A percentile compares a stretch with the other conserved stretches of the same genome.
Evolutionary conservation across 2,797 vertebrate genomes (phyloP).

Genomic region (Crocodylus rhombifer): DNA sequence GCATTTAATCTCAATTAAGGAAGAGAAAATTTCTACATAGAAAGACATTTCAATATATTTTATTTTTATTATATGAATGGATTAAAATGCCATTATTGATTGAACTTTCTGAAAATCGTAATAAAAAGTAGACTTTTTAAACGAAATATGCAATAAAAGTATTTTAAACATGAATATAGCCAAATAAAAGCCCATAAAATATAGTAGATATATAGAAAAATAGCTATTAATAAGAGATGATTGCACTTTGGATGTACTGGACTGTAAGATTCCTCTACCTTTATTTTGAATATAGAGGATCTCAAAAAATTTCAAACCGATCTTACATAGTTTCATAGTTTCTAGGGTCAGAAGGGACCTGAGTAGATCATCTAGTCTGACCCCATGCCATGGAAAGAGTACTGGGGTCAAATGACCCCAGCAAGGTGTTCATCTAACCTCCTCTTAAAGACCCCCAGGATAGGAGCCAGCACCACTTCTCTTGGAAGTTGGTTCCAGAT

Average conservation of each 20-base stretch:
- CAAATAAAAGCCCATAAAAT: background rate
- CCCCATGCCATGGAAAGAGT: no score
- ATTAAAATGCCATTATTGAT: background rate
- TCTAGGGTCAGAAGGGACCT: no score
- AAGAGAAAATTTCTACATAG: background rate
- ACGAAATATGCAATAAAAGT: constrained; percentile 13
- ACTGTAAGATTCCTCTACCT: background rate
- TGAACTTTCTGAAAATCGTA: background rate
- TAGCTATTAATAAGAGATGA: no score
- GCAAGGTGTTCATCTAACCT: no score
- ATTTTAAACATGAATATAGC: constrained; percentile 12
- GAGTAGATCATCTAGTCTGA: no score
- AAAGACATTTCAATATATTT: background rate
- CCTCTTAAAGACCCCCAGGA: no score
- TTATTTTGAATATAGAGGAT: background rate
- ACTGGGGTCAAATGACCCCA: no score
- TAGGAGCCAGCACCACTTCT: no score
- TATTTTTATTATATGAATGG: background rate
- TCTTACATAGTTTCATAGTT: background rate
- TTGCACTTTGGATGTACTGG: background rate
- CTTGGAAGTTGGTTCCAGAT: no score
- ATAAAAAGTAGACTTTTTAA: constrained; percentile 4
- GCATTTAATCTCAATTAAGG: background rate
- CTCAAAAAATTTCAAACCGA: background rate
- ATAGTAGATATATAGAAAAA: no score